Conservation (phyloP, 1,140 invertebrate genomes). For the Drosophila parvula region DNA sequence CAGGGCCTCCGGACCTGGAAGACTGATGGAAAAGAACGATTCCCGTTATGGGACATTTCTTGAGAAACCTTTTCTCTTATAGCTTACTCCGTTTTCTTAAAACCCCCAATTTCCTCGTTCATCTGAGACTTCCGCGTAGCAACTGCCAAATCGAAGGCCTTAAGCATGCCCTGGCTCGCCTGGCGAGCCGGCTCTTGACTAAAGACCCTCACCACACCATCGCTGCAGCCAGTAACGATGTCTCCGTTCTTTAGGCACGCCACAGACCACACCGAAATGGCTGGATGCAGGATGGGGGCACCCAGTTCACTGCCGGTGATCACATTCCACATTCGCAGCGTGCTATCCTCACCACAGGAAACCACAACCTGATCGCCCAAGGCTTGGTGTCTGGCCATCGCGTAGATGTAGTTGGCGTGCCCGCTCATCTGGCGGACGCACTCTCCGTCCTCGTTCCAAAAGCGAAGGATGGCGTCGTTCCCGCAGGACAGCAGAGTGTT, state of each 20-base stretch:
- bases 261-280: constrained; percentile 95
- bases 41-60: not conserved
- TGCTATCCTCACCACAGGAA: constrained; percentile 94
- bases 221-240: constrained; percentile 94
- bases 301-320: constrained; percentile 82
- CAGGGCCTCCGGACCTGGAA: constrained; percentile 91
- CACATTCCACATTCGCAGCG: constrained; percentile 92
- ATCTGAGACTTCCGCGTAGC: constrained; percentile 85
- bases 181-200: constrained; percentile 88
- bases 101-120: constrained; percentile 87
- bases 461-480: constrained; percentile 94
- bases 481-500: constrained; percentile 93
- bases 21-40: constrained; percentile 83
- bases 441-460: constrained; percentile 92
- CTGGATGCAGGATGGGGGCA: constrained; percentile 91
- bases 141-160: constrained; percentile 90
- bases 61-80: not conserved
- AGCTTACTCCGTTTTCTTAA: constrained; percentile 90
- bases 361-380: constrained; percentile 87
- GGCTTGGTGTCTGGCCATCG: constrained; percentile 86
- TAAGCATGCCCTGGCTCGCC: constrained; percentile 87
- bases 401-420: constrained; percentile 92
- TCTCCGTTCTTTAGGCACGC: constrained; percentile 92
- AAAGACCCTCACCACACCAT: constrained; percentile 94
- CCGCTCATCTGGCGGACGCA: constrained; percentile 92